Conservation (phyloP, 2,797 vertebrate species). For the Labeo calbasu region DNA sequence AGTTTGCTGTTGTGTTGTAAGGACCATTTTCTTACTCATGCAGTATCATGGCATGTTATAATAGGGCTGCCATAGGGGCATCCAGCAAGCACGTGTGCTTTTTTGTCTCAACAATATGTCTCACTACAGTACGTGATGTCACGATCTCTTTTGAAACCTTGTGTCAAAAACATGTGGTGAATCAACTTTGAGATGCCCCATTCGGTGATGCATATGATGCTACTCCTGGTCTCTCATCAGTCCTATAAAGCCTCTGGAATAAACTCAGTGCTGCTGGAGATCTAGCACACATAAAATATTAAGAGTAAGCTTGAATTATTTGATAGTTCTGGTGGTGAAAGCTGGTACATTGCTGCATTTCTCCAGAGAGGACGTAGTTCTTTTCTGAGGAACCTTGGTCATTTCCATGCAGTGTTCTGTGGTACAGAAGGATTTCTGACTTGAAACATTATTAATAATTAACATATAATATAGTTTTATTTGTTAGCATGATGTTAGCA, state of each 20-base stretch:
- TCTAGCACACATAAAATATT: conserved; percentile 59
- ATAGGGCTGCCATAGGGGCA: background rate
- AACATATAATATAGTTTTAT: background rate
- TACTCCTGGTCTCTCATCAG: background rate
- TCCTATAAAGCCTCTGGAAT: background rate
- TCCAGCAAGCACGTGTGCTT: background rate
- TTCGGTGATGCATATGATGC: background rate
- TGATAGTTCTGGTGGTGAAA: conserved; percentile 34
- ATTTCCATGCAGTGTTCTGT: conserved; percentile 8
- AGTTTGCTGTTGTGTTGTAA: background rate
- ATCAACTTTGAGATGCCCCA: background rate
- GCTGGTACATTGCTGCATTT: conserved; percentile 22
- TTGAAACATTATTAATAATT: background rate
- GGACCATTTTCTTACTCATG: background rate
- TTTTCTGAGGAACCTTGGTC: background rate
- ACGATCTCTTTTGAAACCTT: background rate
- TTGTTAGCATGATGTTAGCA: background rate
- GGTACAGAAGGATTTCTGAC: background rate
- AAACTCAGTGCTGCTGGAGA: conserved; percentile 34
- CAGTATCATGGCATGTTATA: background rate
- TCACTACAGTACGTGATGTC: background rate
- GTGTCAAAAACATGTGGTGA: background rate
- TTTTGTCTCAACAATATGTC: background rate
- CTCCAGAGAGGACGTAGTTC: background rate
- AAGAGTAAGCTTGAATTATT: conserved; percentile 47